A percentile compares a stretch with the other conserved stretches of the same genome.
phyloP scores from a whole-genome alignment of 2,797 vertebrate genomes.

The Chaenodraco wilsoni region DNA sequence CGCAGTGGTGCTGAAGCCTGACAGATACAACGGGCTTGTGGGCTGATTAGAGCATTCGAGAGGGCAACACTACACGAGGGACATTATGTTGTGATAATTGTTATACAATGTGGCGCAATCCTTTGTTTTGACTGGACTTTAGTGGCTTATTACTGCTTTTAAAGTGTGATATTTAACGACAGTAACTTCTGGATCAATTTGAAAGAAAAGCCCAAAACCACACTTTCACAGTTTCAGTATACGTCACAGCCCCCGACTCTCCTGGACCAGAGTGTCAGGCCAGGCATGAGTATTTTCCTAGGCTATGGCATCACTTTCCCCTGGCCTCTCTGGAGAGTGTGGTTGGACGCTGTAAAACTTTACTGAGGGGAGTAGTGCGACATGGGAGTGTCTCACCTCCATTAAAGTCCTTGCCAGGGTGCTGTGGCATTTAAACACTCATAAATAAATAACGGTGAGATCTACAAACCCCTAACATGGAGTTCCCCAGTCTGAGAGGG shows the following conservation, averaged over 20 bases:
- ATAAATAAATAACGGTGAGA: constrained; percentile 75
- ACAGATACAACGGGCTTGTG: constrained; percentile 66
- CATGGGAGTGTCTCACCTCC: constrained; percentile 82
- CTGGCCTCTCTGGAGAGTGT: constrained; percentile 73
- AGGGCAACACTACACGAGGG: constrained; percentile 39
- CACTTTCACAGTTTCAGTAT: constrained; percentile 57
- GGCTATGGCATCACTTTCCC: constrained; percentile 78
- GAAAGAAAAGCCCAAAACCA: constrained; percentile 51
- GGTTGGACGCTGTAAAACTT: constrained; percentile 83
- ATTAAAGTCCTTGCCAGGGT: constrained; percentile 80
- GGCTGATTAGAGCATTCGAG: constrained; percentile 59
- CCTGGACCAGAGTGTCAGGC: constrained; percentile 53
- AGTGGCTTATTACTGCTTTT: constrained; percentile 26
- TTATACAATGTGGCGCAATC: constrained; percentile 25
- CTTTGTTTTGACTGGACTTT: constrained; percentile 39
- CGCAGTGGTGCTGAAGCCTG: constrained; percentile 73
- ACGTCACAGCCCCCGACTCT: constrained; percentile 55
- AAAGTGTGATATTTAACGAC: constrained; percentile 41
- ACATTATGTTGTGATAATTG: constrained; percentile 41
- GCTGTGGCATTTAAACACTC: constrained; percentile 78
- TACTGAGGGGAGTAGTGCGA: constrained; percentile 80
- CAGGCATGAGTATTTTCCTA: constrained; percentile 75
- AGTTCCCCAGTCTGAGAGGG: constrained; percentile 52
- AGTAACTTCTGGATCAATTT: constrained; percentile 36
- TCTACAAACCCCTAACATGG: constrained; percentile 68